These are phyloP conservation scores for Plotosus lineatus DNA, from an alignment of 2,113 vertebrate genomes.

Conservation along the genomic window DNA sequence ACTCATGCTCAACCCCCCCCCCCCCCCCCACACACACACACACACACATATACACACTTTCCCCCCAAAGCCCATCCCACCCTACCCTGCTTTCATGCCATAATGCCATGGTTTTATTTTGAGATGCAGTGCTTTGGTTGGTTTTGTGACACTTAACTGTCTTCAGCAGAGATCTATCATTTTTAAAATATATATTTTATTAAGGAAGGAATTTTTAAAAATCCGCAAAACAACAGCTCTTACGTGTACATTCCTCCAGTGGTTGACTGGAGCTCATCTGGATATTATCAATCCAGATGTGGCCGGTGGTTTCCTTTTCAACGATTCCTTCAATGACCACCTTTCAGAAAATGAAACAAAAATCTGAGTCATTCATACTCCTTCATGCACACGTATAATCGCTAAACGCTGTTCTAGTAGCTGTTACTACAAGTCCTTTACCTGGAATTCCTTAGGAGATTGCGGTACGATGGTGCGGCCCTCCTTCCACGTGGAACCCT, in stretches of 20 bases:
- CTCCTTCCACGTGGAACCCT: constrained; percentile 87
- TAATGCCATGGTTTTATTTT: constrained; percentile 43
- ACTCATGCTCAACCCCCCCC: constrained; percentile 31
- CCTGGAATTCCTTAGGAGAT: constrained; percentile 87
- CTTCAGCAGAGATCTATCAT: neutral
- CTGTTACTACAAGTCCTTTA: too few relatives aligned
- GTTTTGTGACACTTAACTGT: neutral
- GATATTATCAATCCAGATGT: constrained; percentile 92
- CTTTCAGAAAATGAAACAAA: constrained; percentile 62
- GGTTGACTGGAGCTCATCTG: constrained; percentile 83
- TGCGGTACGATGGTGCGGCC: constrained; percentile 88
- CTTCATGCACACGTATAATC: neutral
- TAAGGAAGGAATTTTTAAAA: neutral
- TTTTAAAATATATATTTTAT: too few relatives aligned
- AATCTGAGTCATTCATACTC: neutral
- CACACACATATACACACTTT: too few relatives aligned
- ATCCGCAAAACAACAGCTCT: constrained; percentile 56
- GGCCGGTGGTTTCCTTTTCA: constrained; percentile 78
- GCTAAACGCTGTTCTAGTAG: too few relatives aligned
- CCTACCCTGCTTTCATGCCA: constrained; percentile 34
- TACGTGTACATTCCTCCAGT: constrained; percentile 91
- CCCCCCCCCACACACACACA: too few relatives aligned
- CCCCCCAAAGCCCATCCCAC: constrained; percentile 19
- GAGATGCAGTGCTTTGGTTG: constrained; percentile 31
- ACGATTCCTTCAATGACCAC: constrained; percentile 92